phyloP scores from a whole-genome alignment of 2,797 vertebrate genomes.

The Sardinella longiceps region DNA sequence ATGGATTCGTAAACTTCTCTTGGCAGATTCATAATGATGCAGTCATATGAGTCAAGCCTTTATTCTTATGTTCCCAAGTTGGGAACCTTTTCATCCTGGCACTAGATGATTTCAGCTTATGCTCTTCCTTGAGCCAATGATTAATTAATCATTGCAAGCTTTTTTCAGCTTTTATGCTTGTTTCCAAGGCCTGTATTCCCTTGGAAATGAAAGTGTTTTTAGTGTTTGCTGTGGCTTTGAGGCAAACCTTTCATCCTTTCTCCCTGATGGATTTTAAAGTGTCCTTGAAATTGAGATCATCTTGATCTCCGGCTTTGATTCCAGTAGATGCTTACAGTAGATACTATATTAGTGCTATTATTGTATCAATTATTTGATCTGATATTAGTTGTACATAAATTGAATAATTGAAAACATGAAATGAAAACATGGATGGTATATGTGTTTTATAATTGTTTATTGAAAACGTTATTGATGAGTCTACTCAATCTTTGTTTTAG shows the following conservation, averaged over 20 bases:
- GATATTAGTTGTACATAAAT: neutral
- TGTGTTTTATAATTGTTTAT: neutral
- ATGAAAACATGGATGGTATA: neutral
- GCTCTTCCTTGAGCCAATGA: constrained; percentile 57
- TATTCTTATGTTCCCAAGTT: neutral
- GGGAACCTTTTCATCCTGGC: constrained; percentile 5
- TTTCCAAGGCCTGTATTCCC: neutral
- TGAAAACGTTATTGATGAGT: constrained; percentile 34
- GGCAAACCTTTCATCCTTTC: constrained; percentile 11
- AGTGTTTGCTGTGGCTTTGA: constrained; percentile 8
- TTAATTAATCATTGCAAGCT: constrained; percentile 52
- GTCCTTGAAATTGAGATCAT: neutral
- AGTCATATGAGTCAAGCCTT: neutral
- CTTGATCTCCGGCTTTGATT: neutral
- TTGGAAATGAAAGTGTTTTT: constrained; percentile 3
- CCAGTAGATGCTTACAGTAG: neutral
- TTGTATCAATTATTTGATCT: no score
- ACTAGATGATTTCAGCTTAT: constrained; percentile 30
- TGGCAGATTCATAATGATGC: constrained; percentile 17
- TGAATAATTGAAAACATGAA: neutral
- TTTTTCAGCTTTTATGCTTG: constrained; percentile 9
- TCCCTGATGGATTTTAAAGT: neutral
- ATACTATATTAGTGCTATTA: neutral
- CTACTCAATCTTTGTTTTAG: constrained; percentile 47
- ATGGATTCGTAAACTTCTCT: neutral